Conservation (phyloP, 2,797 vertebrate species). For the Avahi laniger region DNA sequence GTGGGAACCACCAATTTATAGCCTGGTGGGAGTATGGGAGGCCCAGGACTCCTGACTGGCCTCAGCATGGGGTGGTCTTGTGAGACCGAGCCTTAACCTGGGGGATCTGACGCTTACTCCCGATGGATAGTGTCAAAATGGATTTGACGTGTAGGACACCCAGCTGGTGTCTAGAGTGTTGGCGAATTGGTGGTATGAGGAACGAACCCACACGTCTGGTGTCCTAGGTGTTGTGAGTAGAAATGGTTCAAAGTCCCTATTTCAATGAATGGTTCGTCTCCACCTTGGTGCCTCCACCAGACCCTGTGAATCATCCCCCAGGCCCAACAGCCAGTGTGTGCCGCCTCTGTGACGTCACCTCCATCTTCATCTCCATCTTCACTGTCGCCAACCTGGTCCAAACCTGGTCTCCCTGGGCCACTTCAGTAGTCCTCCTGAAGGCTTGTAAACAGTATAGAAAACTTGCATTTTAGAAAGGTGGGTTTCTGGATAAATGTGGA, state of each 20-base stretch:
- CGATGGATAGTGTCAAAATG: neutral
- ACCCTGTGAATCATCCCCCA: no score
- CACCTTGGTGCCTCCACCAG: neutral
- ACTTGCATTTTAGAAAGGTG: neutral
- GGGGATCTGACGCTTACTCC: neutral
- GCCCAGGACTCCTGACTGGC: neutral
- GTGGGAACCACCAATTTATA: rapidly evolving
- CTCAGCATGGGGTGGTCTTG: neutral
- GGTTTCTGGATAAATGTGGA: neutral
- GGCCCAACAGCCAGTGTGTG: rapidly evolving
- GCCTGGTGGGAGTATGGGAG: neutral
- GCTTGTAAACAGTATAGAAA: neutral
- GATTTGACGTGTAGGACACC: neutral
- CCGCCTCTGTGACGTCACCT: rapidly evolving
- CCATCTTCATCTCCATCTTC: no score
- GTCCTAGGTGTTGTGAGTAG: neutral
- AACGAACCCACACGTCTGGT: neutral
- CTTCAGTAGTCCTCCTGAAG: neutral
- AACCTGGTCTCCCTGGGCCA: neutral
- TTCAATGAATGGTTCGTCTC: neutral
- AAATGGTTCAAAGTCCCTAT: neutral
- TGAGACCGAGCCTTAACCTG: neutral
- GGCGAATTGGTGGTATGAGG: neutral
- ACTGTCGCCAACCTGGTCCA: no score
- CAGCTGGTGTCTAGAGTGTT: neutral